phyloP scores from a whole-genome alignment of 2,888 invertebrate genomes.

The Tuta absoluta region DNA sequence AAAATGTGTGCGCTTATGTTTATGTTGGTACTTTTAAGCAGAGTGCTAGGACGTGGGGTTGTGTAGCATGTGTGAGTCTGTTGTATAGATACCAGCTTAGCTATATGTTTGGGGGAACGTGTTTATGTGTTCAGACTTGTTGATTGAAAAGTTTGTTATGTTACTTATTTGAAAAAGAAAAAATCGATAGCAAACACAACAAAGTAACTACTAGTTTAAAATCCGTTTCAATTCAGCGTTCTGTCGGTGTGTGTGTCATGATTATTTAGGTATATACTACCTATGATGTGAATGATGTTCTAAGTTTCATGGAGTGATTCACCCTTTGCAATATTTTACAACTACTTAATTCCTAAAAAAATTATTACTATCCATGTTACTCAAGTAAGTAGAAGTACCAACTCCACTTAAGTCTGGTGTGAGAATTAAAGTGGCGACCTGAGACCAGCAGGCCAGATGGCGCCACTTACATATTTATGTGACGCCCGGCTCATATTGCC shows the following conservation, averaged over 20 bases:
- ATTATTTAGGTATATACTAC: too few relatives aligned
- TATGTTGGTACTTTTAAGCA: slow-evolving; percentile 21
- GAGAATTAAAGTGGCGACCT: slow-evolving; percentile 23
- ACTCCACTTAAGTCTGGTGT: background rate
- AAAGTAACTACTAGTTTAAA: too few relatives aligned
- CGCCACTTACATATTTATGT: slow-evolving; percentile 29
- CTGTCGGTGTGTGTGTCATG: too few relatives aligned
- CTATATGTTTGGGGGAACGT: background rate
- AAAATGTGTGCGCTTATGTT: slow-evolving; percentile 38
- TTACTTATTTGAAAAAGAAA: too few relatives aligned
- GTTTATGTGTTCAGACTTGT: too few relatives aligned
- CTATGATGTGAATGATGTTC: too few relatives aligned
- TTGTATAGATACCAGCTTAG: background rate
- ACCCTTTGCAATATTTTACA: too few relatives aligned
- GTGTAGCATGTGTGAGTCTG: background rate
- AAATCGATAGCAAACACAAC: too few relatives aligned
- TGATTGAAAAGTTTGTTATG: too few relatives aligned
- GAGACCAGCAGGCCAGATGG: slow-evolving; percentile 17
- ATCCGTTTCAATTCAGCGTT: too few relatives aligned
- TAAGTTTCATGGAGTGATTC: too few relatives aligned
- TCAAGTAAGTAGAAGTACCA: background rate
- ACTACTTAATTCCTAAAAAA: too few relatives aligned
- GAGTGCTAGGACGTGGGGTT: slow-evolving; percentile 11
- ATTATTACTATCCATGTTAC: background rate
- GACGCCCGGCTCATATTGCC: slow-evolving; percentile 18